These are phyloP conservation scores for Heliconius erato DNA, from an alignment of 2,888 invertebrate species.

Conservation along the genomic window DNA sequence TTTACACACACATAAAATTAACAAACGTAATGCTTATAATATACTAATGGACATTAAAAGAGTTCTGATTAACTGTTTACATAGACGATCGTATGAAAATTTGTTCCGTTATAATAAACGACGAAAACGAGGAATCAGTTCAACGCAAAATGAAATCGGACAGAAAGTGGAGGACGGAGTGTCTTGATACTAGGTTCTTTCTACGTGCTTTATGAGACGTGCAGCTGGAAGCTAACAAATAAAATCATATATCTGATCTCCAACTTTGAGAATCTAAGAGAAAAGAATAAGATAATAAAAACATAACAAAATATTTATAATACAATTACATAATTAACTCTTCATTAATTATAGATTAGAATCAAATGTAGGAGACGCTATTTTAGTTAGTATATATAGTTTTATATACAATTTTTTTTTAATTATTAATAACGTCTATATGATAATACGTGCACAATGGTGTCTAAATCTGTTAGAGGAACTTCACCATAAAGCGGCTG, in stretches of 20 bases:
- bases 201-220: no score
- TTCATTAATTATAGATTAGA: not conserved
- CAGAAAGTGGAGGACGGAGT: no score
- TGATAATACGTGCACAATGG: constrained; percentile 2
- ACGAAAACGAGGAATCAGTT: no score
- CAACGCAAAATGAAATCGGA: no score
- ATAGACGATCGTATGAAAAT: no score
- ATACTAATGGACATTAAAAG: not conserved
- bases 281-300: not conserved
- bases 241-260: not conserved
- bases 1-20: not conserved
- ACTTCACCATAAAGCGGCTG: constrained; percentile 1
- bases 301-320: no score
- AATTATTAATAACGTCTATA: not conserved
- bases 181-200: no score
- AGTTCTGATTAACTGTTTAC: not conserved
- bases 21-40: not conserved
- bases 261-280: not conserved
- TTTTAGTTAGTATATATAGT: not conserved
- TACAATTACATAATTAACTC: no score
- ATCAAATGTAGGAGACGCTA: not conserved
- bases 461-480: constrained; percentile 17
- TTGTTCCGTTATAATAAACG: no score
- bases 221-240: no score
- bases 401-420: not conserved